phyloP scores from a whole-genome alignment of 2,113 vertebrate genomes.

The Syngnathus typhle region DNA sequence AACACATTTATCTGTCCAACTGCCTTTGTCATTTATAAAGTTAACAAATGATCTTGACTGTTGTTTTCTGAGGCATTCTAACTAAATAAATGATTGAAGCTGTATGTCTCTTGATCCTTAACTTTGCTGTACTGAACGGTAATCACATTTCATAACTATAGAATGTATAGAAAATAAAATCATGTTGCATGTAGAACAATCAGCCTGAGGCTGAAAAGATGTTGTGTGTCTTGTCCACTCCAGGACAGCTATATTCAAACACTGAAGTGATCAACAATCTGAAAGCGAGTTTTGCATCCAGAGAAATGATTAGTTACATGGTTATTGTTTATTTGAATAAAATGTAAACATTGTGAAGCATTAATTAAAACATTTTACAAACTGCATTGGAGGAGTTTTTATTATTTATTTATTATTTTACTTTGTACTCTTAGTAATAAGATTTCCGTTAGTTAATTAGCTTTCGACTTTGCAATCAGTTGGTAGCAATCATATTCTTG shows the following conservation, averaged over 20 bases:
- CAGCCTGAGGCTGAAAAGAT: slow-evolving; percentile 15
- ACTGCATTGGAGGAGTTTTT: slow-evolving; percentile 3
- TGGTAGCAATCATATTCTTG: no score
- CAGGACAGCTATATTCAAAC: slow-evolving; percentile 35
- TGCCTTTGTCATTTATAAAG: slow-evolving; percentile 15
- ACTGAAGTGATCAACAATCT: slow-evolving; percentile 31
- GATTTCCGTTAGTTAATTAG: background rate
- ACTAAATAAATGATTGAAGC: slow-evolving; percentile 44
- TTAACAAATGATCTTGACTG: slow-evolving; percentile 23
- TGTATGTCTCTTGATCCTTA: slow-evolving; percentile 43
- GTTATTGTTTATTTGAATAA: slow-evolving; percentile 51
- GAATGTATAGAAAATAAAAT: slow-evolving; percentile 40
- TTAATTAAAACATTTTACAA: slow-evolving; percentile 57
- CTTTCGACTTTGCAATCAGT: no score
- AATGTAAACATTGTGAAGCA: slow-evolving; percentile 62
- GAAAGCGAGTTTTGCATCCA: slow-evolving; percentile 24
- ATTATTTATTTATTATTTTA: background rate
- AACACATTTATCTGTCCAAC: slow-evolving; percentile 13
- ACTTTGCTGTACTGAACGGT: slow-evolving; percentile 46
- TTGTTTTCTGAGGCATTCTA: slow-evolving; percentile 18
- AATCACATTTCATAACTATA: slow-evolving; percentile 38
- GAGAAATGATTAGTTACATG: slow-evolving; percentile 41
- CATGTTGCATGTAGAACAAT: slow-evolving; percentile 51
- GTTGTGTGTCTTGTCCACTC: slow-evolving; percentile 30
- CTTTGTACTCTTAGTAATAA: background rate